phyloP scores from a whole-genome alignment of 2,797 vertebrate species.

The Poeciliopsis infans region DNA sequence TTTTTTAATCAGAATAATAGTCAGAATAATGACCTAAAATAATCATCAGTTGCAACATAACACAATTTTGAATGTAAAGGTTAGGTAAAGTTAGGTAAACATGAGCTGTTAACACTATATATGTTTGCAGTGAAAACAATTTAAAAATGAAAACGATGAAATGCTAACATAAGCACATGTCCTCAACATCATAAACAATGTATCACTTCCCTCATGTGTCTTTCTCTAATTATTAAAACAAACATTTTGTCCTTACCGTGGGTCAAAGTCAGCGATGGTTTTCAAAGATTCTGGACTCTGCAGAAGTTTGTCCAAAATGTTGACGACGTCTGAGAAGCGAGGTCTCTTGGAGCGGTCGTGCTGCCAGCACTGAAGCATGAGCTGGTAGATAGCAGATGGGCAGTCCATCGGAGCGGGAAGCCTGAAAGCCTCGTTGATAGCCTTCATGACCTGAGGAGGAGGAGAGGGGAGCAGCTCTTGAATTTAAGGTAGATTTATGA shows the following conservation, averaged over 20 bases:
- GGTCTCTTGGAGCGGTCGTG: slow-evolving; percentile 90
- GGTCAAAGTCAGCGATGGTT: slow-evolving; percentile 92
- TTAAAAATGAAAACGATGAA: background rate
- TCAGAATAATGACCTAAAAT: background rate
- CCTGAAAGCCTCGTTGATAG: slow-evolving; percentile 95
- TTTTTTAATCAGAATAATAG: too few relatives aligned
- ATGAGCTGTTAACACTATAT: background rate
- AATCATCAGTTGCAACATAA: background rate
- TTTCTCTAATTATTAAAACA: background rate
- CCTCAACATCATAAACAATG: background rate
- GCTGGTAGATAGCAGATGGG: slow-evolving; percentile 93
- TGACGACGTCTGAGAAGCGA: slow-evolving; percentile 91
- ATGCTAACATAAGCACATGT: background rate
- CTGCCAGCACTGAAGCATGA: slow-evolving; percentile 98
- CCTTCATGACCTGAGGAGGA: slow-evolving; percentile 92
- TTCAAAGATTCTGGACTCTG: slow-evolving; percentile 90
- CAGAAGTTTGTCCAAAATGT: slow-evolving; percentile 94
- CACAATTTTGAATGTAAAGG: background rate
- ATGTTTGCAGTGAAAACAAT: background rate
- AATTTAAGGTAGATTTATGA: slow-evolving; percentile 24
- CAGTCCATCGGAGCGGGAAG: slow-evolving; percentile 95
- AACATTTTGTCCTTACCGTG: slow-evolving; percentile 78
- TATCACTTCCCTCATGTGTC: background rate
- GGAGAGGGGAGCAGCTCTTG: slow-evolving; percentile 17
- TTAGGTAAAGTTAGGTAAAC: background rate